These are phyloP conservation scores for Amphiprion percula DNA, from an alignment of 2,113 vertebrate genomes.

Conservation along the genomic window DNA sequence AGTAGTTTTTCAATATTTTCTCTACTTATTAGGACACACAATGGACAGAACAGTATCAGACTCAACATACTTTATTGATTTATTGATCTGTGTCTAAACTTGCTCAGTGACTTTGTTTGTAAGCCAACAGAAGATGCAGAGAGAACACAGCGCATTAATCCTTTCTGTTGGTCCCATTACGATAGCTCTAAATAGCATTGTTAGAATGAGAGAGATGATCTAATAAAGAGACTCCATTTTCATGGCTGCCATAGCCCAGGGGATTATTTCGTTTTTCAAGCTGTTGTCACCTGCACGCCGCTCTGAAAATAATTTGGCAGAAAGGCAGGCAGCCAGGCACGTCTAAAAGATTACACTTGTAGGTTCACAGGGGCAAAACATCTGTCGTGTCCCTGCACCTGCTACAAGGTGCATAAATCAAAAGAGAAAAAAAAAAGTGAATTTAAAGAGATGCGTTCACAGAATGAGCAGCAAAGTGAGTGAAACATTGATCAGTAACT, in stretches of 20 bases:
- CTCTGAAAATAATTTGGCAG: constrained; percentile 65
- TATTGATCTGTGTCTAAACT: constrained; percentile 51
- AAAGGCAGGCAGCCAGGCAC: constrained; percentile 36
- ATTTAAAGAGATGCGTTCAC: constrained; percentile 29
- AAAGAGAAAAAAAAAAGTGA: neutral
- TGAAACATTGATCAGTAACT: constrained; percentile 51
- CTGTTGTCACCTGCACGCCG: constrained; percentile 57
- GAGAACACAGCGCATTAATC: constrained; percentile 59
- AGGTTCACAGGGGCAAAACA: constrained; percentile 51
- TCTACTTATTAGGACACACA: neutral
- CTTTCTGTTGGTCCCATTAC: constrained; percentile 47
- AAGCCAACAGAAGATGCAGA: constrained; percentile 25
- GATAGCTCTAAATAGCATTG: constrained; percentile 54
- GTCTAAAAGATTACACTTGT: constrained; percentile 56
- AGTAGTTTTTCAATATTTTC: no score
- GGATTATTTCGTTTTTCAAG: constrained; percentile 69
- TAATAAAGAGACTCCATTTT: constrained; percentile 62
- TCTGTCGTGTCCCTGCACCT: constrained; percentile 43
- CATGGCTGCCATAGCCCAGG: constrained; percentile 29
- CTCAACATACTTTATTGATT: constrained; percentile 34
- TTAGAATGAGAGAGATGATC: constrained; percentile 54
- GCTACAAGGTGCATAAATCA: constrained; percentile 51
- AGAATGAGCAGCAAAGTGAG: constrained; percentile 10
- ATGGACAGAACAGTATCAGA: constrained; percentile 38
- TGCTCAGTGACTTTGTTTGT: constrained; percentile 27